These are phyloP conservation scores for Pipistrellus kuhlii DNA, from an alignment of 2,797 vertebrate genomes.

Conservation along the genomic window DNA sequence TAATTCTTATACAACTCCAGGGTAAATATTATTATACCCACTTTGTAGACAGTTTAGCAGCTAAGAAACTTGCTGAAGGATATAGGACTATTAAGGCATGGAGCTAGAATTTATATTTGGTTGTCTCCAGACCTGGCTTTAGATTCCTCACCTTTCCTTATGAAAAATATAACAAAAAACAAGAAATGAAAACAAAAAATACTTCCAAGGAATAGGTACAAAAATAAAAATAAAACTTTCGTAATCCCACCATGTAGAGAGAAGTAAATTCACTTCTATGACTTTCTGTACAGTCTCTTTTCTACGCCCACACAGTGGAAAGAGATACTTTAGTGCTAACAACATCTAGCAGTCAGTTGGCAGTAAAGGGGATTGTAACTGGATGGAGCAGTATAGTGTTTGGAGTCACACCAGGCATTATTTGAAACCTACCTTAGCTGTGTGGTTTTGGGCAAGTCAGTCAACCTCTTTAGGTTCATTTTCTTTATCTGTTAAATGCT, in stretches of 20 bases:
- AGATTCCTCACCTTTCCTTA: not conserved
- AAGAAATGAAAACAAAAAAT: conserved; percentile 37
- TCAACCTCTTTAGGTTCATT: not conserved
- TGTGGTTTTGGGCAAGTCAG: not conserved
- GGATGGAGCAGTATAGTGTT: not conserved
- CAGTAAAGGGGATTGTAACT: not conserved
- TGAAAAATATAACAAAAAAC: not conserved
- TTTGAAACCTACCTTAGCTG: not conserved
- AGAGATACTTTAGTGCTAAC: not conserved
- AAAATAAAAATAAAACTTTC: not conserved
- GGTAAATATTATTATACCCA: conserved; percentile 28
- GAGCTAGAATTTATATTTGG: not conserved
- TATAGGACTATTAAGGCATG: not conserved
- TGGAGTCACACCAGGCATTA: not conserved
- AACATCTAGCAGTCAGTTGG: not conserved
- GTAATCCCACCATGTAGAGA: not conserved
- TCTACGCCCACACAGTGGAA: not conserved
- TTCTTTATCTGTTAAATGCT: conserved; percentile 23
- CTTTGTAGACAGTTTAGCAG: not conserved
- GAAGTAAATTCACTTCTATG: not conserved
- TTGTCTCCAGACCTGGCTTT: conserved; percentile 23
- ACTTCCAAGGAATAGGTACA: not conserved
- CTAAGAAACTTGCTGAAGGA: conserved; percentile 24
- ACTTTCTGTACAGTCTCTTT: not conserved
- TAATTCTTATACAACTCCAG: not conserved